A percentile compares a stretch with the other conserved stretches of the same genome.
Evolutionary conservation across 2,797 vertebrate genomes (phyloP).

Genomic region (Lophotriccus pileatus): DNA sequence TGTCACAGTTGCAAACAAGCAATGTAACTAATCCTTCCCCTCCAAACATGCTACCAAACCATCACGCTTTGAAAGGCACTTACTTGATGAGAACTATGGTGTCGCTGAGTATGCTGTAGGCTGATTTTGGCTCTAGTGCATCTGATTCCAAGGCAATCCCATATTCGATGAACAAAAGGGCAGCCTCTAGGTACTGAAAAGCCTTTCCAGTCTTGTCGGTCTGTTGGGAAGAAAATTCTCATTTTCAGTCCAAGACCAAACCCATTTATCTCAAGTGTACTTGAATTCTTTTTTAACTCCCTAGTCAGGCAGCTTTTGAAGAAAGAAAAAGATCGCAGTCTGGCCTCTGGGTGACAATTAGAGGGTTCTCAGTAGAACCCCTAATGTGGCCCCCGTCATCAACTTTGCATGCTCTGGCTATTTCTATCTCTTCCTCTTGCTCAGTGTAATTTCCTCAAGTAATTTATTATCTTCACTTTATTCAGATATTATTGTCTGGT

Average conservation of each 20-base stretch:
- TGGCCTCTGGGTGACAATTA: neutral
- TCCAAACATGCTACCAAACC: neutral
- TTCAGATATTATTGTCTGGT: neutral
- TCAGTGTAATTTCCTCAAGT: neutral
- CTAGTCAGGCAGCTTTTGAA: neutral
- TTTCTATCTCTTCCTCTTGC: neutral
- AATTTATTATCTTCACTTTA: neutral
- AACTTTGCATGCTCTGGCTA: neutral
- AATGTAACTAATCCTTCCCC: neutral
- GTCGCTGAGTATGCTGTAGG: slow-evolving; percentile 88
- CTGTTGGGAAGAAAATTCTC: slow-evolving; percentile 64
- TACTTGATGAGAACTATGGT: slow-evolving; percentile 92
- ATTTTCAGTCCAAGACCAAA: neutral
- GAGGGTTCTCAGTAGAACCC: neutral
- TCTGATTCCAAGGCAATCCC: slow-evolving; percentile 89
- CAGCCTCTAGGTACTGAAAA: slow-evolving; percentile 89
- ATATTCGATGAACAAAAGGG: slow-evolving; percentile 88
- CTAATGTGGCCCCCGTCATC: neutral
- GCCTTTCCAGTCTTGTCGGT: slow-evolving; percentile 86
- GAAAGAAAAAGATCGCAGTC: neutral
- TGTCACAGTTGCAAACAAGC: neutral
- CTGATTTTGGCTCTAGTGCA: slow-evolving; percentile 81
- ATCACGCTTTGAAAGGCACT: neutral
- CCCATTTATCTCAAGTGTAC: neutral
- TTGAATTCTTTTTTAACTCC: neutral